phyloP scores from a whole-genome alignment of 2,888 invertebrate genomes.

The Drosophila phalerata region DNA sequence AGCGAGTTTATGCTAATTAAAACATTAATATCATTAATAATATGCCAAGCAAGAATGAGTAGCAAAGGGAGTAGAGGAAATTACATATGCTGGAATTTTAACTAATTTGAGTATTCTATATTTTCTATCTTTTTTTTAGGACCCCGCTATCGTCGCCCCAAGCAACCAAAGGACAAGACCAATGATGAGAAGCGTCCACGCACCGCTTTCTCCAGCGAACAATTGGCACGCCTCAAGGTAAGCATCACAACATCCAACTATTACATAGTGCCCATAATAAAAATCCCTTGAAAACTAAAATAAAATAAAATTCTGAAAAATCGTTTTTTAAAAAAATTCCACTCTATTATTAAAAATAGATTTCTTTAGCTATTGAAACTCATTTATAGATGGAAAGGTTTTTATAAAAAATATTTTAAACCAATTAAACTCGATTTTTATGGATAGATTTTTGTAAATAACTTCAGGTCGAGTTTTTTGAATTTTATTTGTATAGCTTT shows the following conservation, averaged over 20 bases:
- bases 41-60: not conserved
- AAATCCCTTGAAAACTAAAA: no score
- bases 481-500: no score
- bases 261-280: no score
- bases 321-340: no score
- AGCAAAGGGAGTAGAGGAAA: not conserved
- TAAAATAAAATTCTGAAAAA: no score
- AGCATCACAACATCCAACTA: constrained; percentile 44
- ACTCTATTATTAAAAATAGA: no score
- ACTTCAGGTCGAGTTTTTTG: no score
- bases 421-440: no score
- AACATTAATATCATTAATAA: constrained; percentile 75
- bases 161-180: constrained; percentile 86
- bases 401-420: no score
- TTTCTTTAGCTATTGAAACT: no score
- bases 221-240: constrained; percentile 94
- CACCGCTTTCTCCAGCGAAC: constrained; percentile 98
- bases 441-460: no score
- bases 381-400: no score
- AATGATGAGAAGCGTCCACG: constrained; percentile 95
- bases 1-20: constrained; percentile 76
- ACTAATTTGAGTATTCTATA: constrained; percentile 6
- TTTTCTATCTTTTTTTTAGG: constrained; percentile 66
- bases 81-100: constrained; percentile 19
- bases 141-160: constrained; percentile 85